These are phyloP conservation scores for Acronicta aceris DNA, from an alignment of 2,888 invertebrate genomes.

Conservation along the genomic window DNA sequence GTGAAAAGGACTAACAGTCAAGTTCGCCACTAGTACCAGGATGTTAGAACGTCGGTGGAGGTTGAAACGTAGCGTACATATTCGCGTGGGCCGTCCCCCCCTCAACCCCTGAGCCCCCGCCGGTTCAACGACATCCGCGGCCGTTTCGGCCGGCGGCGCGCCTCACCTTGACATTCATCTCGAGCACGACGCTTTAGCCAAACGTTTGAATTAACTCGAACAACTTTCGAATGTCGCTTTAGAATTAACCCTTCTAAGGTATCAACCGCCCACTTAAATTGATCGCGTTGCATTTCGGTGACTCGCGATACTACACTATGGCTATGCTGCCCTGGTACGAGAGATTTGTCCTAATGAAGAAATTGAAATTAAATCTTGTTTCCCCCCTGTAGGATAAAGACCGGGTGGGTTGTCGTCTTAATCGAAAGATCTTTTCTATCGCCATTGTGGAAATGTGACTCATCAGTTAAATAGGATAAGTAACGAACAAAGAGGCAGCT, in stretches of 20 bases:
- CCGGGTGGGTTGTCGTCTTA: constrained; percentile 32
- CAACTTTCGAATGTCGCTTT: constrained; percentile 69
- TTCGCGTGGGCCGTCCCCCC: constrained; percentile 86
- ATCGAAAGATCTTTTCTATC: constrained; percentile 38
- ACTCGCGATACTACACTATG: constrained; percentile 56
- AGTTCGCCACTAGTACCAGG: constrained; percentile 79
- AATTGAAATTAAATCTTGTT: constrained; percentile 59
- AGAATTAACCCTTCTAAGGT: constrained; percentile 59
- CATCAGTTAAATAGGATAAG: constrained; percentile 48
- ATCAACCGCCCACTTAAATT: constrained; percentile 60
- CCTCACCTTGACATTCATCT: constrained; percentile 90
- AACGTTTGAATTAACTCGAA: constrained; percentile 83
- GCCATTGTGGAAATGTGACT: constrained; percentile 42
- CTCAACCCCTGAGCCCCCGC: constrained; percentile 65
- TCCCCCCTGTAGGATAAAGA: constrained; percentile 30
- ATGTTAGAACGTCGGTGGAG: constrained; percentile 77
- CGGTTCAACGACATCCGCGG: constrained; percentile 85
- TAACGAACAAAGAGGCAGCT: constrained; percentile 47
- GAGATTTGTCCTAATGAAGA: constrained; percentile 60
- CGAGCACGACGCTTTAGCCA: constrained; percentile 83
- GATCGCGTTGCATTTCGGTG: constrained; percentile 60
- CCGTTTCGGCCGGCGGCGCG: constrained; percentile 87
- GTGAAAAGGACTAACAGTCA: constrained; percentile 67
- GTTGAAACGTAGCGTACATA: constrained; percentile 82
- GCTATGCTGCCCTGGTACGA: constrained; percentile 68